These are phyloP conservation scores for Albula goreensis DNA, from an alignment of 2,113 vertebrate species.

Conservation along the genomic window DNA sequence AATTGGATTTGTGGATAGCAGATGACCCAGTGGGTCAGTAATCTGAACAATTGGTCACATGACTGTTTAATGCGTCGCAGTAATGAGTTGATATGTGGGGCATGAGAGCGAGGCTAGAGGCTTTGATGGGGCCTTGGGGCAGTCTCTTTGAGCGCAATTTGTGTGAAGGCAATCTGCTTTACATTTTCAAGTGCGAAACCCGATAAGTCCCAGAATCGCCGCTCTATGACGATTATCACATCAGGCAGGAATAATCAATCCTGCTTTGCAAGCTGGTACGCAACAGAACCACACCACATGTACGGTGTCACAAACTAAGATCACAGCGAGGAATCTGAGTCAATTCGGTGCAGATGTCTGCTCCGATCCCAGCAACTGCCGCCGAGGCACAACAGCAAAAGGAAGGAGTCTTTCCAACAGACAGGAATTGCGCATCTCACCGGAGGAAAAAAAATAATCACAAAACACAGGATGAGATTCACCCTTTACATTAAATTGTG, in stretches of 20 bases:
- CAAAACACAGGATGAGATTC: neutral
- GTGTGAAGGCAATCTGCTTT: neutral
- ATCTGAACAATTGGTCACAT: slow-evolving; percentile 43
- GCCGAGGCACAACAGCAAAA: neutral
- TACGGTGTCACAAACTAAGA: neutral
- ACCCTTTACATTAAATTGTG: neutral
- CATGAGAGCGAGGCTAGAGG: neutral
- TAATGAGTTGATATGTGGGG: slow-evolving; percentile 32
- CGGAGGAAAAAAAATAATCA: neutral
- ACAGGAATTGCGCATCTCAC: neutral
- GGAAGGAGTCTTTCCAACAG: neutral
- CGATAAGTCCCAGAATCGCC: neutral
- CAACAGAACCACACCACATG: neutral
- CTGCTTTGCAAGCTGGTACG: neutral
- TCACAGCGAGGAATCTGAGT: neutral
- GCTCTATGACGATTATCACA: neutral
- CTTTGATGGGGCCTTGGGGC: neutral
- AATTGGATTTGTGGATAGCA: slow-evolving; percentile 36
- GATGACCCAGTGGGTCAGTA: slow-evolving; percentile 36
- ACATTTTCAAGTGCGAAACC: neutral
- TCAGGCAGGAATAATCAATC: slow-evolving; percentile 13
- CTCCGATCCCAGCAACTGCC: neutral
- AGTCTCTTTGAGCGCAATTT: neutral
- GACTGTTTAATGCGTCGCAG: slow-evolving; percentile 35
- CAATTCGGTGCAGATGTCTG: neutral